These are phyloP conservation scores for Dromaius novaehollandiae DNA, from an alignment of 2,113 vertebrate species.

Conservation along the genomic window DNA sequence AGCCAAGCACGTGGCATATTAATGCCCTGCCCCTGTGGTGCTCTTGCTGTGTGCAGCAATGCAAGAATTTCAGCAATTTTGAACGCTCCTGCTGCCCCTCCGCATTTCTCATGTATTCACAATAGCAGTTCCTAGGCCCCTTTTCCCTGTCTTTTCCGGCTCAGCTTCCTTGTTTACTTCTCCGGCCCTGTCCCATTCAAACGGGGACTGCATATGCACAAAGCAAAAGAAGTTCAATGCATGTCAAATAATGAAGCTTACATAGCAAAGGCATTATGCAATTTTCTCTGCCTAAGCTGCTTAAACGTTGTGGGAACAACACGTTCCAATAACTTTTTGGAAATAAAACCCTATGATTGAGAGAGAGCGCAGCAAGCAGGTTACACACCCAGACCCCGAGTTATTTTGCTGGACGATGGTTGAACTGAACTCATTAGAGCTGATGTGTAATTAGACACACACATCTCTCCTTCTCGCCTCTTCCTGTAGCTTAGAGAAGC, in stretches of 20 bases:
- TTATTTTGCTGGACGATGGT: neutral
- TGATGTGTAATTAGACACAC: neutral
- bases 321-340: slow-evolving; percentile 36
- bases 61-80: neutral
- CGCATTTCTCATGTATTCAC: neutral
- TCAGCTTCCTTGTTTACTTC: neutral
- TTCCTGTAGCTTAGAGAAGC: neutral
- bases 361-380: neutral
- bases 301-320: slow-evolving; percentile 5
- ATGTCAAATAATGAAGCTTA: neutral
- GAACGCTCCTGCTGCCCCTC: neutral
- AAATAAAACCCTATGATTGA: neutral
- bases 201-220: accelerated
- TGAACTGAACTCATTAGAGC: neutral
- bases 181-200: neutral
- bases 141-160: neutral
- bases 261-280: neutral
- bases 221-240: neutral
- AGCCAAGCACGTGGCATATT: neutral
- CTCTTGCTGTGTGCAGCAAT: neutral
- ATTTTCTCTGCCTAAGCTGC: slow-evolving; percentile 40
- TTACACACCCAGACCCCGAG: accelerated
- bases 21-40: neutral
- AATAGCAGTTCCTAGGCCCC: neutral
- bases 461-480: neutral